phyloP scores from a whole-genome alignment of 2,888 invertebrate species.

The Smittia sp. region DNA sequence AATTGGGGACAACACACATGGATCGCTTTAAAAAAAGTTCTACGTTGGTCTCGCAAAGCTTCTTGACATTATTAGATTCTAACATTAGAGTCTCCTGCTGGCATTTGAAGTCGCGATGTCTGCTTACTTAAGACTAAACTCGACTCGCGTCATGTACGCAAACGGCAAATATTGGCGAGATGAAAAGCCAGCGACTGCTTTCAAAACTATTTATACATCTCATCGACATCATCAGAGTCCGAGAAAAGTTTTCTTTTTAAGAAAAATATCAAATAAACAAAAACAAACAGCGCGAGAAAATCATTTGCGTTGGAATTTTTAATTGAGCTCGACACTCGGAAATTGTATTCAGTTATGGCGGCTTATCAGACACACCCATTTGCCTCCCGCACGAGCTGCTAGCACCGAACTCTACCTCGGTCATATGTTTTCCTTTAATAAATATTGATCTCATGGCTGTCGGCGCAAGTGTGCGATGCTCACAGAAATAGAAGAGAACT shows the following conservation, averaged over 20 bases:
- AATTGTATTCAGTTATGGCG: neutral
- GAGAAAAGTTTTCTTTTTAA: neutral
- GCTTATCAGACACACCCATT: conserved; percentile 6
- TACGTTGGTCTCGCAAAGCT: too few relatives aligned
- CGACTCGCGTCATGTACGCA: neutral
- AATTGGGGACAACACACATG: too few relatives aligned
- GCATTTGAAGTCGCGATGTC: neutral
- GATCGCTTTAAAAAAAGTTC: too few relatives aligned
- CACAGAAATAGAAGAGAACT: neutral
- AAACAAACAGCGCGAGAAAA: conserved; percentile 5
- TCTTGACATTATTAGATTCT: too few relatives aligned
- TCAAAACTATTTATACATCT: conserved; percentile 1
- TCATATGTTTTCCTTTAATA: neutral
- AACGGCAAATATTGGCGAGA: neutral
- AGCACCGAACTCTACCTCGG: neutral
- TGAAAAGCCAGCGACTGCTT: too few relatives aligned
- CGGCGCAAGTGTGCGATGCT: neutral
- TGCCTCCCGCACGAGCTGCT: neutral
- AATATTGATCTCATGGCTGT: neutral
- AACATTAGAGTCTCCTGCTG: neutral
- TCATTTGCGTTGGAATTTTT: conserved; percentile 4
- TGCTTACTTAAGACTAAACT: neutral
- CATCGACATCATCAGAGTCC: neutral
- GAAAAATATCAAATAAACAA: conserved; percentile 17
- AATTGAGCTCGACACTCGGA: neutral